These are phyloP conservation scores for Ophion ventricosus DNA, from an alignment of 2,888 invertebrate species.

Conservation along the genomic window DNA sequence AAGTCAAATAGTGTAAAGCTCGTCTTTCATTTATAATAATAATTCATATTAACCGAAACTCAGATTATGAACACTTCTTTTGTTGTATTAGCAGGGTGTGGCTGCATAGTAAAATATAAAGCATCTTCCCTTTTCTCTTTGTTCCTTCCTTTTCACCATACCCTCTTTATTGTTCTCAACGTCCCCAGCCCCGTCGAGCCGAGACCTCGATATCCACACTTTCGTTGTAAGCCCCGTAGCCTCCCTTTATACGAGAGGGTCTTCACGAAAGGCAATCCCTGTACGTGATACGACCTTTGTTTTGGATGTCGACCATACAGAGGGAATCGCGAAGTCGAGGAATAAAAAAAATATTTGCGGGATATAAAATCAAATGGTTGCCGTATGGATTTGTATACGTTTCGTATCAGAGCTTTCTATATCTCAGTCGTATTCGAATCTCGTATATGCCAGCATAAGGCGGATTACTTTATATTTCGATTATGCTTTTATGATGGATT, in stretches of 20 bases:
- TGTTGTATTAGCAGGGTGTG: slow-evolving; percentile 49
- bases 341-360: neutral
- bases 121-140: slow-evolving; percentile 50
- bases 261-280: neutral
- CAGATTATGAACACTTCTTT: slow-evolving; percentile 65
- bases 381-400: slow-evolving; percentile 2
- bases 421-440: neutral
- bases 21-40: neutral
- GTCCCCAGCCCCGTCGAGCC: neutral
- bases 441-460: neutral
- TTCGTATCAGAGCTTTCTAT: neutral
- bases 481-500: neutral
- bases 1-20: neutral
- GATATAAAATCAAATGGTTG: neutral
- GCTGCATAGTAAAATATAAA: slow-evolving; percentile 33
- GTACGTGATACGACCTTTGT: slow-evolving; percentile 14
- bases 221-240: neutral
- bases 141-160: slow-evolving; percentile 2
- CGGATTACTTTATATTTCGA: neutral
- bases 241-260: slow-evolving; percentile 4
- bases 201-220: neutral
- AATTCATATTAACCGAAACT: slow-evolving; percentile 69
- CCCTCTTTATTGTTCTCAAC: slow-evolving; percentile 27
- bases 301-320: neutral
- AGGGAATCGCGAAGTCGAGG: neutral